Conservation (phyloP, 2,888 invertebrate species). For the Polydrusus tereticollis region DNA sequence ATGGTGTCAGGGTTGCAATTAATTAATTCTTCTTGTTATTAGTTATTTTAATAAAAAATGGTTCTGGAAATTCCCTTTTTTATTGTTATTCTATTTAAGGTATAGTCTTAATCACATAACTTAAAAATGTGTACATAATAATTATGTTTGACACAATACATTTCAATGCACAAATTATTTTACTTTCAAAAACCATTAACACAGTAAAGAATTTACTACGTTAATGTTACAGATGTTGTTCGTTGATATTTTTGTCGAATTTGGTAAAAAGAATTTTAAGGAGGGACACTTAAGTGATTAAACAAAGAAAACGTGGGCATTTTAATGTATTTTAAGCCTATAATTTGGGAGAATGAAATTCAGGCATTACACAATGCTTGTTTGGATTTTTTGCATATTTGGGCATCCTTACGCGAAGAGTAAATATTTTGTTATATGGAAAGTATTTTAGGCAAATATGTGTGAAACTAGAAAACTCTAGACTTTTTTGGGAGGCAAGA, state of each 20-base stretch:
- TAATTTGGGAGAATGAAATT: not conserved
- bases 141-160: not conserved
- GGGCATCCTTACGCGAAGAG: no score
- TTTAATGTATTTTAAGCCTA: not conserved
- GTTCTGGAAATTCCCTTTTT: not conserved
- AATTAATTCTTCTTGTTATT: not conserved
- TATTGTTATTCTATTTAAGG: no score
- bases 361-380: no score
- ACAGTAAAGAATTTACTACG: not conserved
- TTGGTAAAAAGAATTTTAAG: conserved; percentile 15
- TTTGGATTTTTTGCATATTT: no score
- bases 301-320: not conserved
- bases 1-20: not conserved
- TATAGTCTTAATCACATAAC: no score
- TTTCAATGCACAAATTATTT: not conserved
- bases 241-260: not conserved
- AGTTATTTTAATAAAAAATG: not conserved
- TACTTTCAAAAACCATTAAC: conserved; percentile 12
- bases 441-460: no score
- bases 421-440: no score
- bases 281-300: not conserved
- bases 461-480: no score
- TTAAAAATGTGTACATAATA: no score
- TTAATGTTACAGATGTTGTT: not conserved
- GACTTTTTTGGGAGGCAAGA: no score